Conservation (phyloP, 2,113 vertebrate genomes). For the Misgurnus mizolepis region DNA sequence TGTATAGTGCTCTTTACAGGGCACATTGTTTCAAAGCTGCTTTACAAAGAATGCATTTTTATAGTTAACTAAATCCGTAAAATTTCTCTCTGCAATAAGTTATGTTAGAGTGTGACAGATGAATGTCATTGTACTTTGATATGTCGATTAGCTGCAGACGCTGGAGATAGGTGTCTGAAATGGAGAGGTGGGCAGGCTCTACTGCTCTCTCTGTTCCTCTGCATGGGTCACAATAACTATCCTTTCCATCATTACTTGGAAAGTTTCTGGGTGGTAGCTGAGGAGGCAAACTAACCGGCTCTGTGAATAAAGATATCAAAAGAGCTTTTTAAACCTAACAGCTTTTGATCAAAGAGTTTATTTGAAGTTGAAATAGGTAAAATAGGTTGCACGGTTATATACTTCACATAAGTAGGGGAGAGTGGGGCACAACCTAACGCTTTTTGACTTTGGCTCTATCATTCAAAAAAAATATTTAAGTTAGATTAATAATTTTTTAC, state of each 20-base stretch:
- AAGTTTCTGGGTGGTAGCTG: slow-evolving; percentile 89
- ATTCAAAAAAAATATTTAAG: too few species aligned
- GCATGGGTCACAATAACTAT: slow-evolving; percentile 58
- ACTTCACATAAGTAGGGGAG: too few species aligned
- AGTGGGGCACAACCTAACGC: too few species aligned
- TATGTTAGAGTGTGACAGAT: not conserved
- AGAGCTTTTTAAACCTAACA: not conserved
- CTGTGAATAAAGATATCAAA: slow-evolving; percentile 65
- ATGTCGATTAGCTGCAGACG: slow-evolving; percentile 85
- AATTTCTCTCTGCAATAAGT: too few species aligned
- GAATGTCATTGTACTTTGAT: slow-evolving; percentile 73
- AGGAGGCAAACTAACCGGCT: slow-evolving; percentile 77
- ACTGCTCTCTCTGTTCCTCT: slow-evolving; percentile 68
- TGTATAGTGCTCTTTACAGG: too few species aligned
- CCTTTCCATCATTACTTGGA: slow-evolving; percentile 74
- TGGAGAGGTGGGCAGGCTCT: slow-evolving; percentile 71
- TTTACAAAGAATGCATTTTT: too few species aligned
- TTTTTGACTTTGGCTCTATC: too few species aligned
- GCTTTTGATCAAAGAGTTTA: not conserved
- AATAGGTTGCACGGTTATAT: too few species aligned
- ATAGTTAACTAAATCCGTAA: too few species aligned
- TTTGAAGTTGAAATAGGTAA: too few species aligned
- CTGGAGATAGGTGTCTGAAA: slow-evolving; percentile 81
- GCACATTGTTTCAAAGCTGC: too few species aligned
- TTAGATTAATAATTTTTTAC: too few species aligned